phyloP scores from a whole-genome alignment of 2,888 invertebrate species.

The Lepidonotus clava region DNA sequence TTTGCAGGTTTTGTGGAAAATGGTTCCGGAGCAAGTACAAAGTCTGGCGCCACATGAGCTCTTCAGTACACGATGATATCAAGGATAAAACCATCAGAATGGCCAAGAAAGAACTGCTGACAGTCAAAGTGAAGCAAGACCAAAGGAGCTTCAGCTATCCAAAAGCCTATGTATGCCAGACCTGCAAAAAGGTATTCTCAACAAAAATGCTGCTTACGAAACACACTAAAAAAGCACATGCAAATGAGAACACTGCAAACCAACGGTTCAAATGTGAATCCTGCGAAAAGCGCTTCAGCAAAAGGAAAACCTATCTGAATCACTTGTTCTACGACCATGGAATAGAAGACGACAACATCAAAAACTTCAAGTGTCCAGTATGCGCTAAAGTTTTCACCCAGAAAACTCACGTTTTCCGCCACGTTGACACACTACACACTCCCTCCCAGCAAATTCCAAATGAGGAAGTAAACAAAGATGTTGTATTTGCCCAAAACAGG shows the following conservation, averaged over 20 bases:
- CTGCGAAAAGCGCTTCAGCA: conserved; percentile 43
- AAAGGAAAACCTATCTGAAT: background rate
- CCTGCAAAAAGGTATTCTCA: conserved; percentile 15
- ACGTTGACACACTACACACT: conserved; percentile 59
- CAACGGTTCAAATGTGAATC: conserved; percentile 34
- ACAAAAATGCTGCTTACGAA: background rate
- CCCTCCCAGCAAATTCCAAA: conserved; percentile 57
- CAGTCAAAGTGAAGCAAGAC: conserved; percentile 14
- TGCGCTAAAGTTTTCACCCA: conserved; percentile 59
- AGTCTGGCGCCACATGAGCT: conserved; percentile 61
- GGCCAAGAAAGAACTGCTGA: conserved; percentile 16
- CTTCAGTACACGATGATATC: conserved; percentile 61
- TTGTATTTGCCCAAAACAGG: background rate
- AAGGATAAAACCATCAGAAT: conserved; percentile 40
- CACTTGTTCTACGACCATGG: conserved; percentile 54
- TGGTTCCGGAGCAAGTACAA: conserved; percentile 63
- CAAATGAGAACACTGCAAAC: background rate
- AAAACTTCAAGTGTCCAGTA: conserved; percentile 58
- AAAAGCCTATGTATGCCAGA: background rate
- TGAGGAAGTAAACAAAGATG: conserved; percentile 2
- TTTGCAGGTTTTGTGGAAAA: conserved; percentile 62
- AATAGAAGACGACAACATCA: conserved; percentile 24
- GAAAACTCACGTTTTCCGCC: conserved; percentile 58
- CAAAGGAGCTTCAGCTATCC: background rate
- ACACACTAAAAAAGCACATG: conserved; percentile 11